Evolutionary conservation across 2,888 invertebrate genomes (phyloP).

Genomic region (Taenaris catops): DNA sequence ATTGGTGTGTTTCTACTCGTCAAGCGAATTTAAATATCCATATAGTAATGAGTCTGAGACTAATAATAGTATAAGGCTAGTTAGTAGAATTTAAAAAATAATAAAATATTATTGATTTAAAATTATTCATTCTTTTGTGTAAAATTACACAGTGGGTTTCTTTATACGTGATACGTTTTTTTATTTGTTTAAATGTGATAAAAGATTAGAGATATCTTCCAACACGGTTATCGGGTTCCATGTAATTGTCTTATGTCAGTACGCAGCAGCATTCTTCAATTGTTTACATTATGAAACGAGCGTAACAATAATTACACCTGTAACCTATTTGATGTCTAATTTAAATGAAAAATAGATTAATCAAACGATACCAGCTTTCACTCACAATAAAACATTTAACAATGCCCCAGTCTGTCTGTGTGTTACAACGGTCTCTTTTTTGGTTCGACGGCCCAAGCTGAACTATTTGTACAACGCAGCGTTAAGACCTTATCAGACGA

Average conservation of each 20-base stretch:
- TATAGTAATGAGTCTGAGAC: too few relatives aligned
- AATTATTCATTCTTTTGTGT: too few relatives aligned
- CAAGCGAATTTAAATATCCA: too few relatives aligned
- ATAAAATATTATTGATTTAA: too few relatives aligned
- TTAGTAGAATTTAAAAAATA: too few relatives aligned
- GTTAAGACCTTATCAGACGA: slow-evolving; percentile 60
- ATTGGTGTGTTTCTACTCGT: too few relatives aligned
- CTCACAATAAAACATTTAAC: slow-evolving; percentile 65
- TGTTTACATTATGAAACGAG: slow-evolving; percentile 53
- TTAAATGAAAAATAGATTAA: slow-evolving; percentile 68
- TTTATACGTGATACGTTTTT: not conserved
- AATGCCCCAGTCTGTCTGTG: slow-evolving; percentile 64
- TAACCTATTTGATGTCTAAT: slow-evolving; percentile 62
- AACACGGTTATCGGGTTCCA: slow-evolving; percentile 8
- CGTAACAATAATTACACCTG: slow-evolving; percentile 58
- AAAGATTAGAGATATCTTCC: slow-evolving; percentile 5
- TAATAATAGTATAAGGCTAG: too few relatives aligned
- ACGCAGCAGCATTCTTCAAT: slow-evolving; percentile 25
- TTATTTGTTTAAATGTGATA: slow-evolving; percentile 5
- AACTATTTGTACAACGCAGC: slow-evolving; percentile 65
- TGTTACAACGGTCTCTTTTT: slow-evolving; percentile 54
- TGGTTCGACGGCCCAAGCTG: slow-evolving; percentile 46
- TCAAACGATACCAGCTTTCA: slow-evolving; percentile 67
- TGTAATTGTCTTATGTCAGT: slow-evolving; percentile 21
- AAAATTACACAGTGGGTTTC: too few relatives aligned